Base-by-base conservation (phyloP, 2,888 invertebrate species). In the Geotrupes spiniger region DNA sequence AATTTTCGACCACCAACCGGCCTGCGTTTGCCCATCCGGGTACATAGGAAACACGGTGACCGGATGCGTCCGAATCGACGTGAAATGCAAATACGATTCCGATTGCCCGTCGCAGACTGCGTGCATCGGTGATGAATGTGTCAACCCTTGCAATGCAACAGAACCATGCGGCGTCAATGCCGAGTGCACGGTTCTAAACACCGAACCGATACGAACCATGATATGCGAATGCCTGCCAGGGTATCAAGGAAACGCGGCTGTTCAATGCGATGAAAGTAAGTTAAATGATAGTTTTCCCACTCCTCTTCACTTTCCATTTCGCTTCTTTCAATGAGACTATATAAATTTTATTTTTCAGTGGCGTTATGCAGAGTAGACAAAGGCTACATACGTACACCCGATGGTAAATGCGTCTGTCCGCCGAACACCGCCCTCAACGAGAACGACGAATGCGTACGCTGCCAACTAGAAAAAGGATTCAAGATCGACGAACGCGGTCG, bases 221-320 rank as follows among this genome's bases (percentile, higher is more conserved):
- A 82, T 89, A 52, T 94, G 93, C 65, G 87, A 89, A 71, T 94
- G 94, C 68, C 69, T 86, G 36, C 86, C 88, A 26, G 92, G 92
- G 51, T 92, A 86, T 68, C 84, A 84, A 72, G 94, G 93, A 69
- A 90, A 92, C 68, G 92, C 93, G 12, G 85, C 90, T 5, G 78
- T 87, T 6, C 84, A 86, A 65, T 94, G 93, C 65, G 85, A 88
- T 60, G 85, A 81, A 77, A 80, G 91, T 85, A 78, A 82, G 81
- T 79, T 47, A 26, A 12, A 29, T 25, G 6, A 21, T 21, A 21
- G 21, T 21, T 21, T 21, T n/a, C n/a, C n/a, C 27, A 27, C 27
- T 27, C 27, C n/a, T 27, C n/a, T n/a, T 27, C 8, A n/a, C 27
- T 9, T 8, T 27, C n/a, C 27, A n/a, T 27, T 27, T 27, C n/a